Evolutionary conservation across 2,113 vertebrate species (phyloP).

Genomic region (Hydropotes inermis): DNA sequence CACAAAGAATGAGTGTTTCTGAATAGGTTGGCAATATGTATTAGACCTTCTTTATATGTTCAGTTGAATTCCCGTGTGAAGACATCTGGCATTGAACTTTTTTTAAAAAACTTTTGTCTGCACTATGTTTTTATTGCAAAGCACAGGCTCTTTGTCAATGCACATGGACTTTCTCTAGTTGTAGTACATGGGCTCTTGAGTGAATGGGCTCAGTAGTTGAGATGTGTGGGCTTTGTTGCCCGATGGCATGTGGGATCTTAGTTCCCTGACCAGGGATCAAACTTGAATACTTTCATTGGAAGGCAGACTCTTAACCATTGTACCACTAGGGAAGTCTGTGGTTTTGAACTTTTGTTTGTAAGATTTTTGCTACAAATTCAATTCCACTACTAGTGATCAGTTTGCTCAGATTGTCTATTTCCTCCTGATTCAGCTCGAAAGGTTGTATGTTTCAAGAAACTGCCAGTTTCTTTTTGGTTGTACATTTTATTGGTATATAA

Average conservation of each 20-base stretch:
- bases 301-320: neutral
- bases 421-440: neutral
- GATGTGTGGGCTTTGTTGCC: neutral
- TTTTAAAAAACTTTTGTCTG: neutral
- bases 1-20: neutral
- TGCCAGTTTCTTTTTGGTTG: neutral
- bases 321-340: neutral
- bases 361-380: neutral
- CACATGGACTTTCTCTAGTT: neutral
- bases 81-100: neutral
- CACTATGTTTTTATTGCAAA: neutral
- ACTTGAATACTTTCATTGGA: neutral
- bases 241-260: neutral
- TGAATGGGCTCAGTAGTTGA: neutral
- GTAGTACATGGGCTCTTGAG: neutral
- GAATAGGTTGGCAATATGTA: neutral
- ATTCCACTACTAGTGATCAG: neutral
- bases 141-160: neutral
- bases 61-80: neutral
- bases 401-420: neutral
- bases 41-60: neutral
- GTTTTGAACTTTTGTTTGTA: neutral
- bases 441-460: neutral
- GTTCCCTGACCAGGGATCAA: neutral
- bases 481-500: neutral